A percentile compares a stretch with the other conserved stretches of the same genome.
Evolutionary conservation across 2,797 vertebrate genomes (phyloP).

Genomic region (Emydoidea blandingii): DNA sequence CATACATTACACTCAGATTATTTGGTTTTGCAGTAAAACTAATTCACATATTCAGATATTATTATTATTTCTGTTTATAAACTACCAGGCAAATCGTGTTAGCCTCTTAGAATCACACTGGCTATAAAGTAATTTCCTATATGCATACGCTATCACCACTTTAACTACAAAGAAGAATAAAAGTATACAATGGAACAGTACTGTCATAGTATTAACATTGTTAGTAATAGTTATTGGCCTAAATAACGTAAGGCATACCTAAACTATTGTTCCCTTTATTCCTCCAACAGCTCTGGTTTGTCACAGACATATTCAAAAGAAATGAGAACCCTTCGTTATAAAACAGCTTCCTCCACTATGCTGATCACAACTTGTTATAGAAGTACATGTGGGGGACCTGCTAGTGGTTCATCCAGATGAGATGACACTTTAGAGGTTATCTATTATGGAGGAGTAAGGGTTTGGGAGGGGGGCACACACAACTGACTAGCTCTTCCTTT

Average conservation of each 20-base stretch:
- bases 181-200: not conserved
- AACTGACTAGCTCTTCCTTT: not conserved
- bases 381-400: not conserved
- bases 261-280: not conserved
- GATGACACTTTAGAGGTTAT: not conserved
- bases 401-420: not conserved
- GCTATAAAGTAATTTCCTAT: not conserved
- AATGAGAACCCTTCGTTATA: not conserved
- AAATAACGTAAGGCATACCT: not conserved
- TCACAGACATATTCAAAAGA: not conserved
- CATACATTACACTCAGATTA: not conserved
- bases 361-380: rapidly evolving
- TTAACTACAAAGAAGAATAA: not conserved
- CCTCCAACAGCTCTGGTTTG: not conserved
- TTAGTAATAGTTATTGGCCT: not conserved
- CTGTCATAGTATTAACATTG: not conserved
- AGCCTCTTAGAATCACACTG: not conserved
- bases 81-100: not conserved
- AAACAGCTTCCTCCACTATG: rapidly evolving
- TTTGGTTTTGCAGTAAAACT: not conserved
- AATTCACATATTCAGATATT: not conserved
- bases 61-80: not conserved
- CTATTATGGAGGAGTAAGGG: not conserved
- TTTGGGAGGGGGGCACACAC: not conserved
- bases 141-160: not conserved